A percentile compares a stretch with the other conserved stretches of the same genome.
Conservation (phyloP, 1,140 invertebrate species). For the Magallana ariakensis region DNA sequence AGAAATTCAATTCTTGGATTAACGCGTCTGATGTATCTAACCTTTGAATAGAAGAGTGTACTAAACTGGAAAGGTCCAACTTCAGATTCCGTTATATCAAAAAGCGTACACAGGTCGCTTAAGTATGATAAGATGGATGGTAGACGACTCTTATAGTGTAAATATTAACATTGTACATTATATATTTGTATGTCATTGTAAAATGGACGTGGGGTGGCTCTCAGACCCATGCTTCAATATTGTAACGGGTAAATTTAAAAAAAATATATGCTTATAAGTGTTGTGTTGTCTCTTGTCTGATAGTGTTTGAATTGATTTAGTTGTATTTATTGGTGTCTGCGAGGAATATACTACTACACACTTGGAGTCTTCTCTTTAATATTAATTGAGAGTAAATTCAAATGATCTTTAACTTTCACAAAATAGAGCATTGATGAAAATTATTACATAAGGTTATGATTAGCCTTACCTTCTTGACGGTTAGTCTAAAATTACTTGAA, state of each 20-base stretch:
- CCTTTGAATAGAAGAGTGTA: constrained; percentile 13
- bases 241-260: constrained; percentile 17
- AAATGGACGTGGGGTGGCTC: constrained; percentile 27
- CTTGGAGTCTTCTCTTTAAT: no score
- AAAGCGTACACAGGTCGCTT: not conserved
- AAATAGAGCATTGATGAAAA: no score
- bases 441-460: no score
- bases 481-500: no score
- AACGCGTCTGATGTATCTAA: constrained; percentile 13
- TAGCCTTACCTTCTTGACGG: no score
- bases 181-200: not conserved
- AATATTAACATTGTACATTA: constrained; percentile 8
- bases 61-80: constrained; percentile 21
- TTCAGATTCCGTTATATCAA: constrained; percentile 12
- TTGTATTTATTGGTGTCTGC: no score
- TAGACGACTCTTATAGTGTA: constrained; percentile 35
- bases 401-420: no score
- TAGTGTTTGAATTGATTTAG: no score
- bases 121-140: constrained; percentile 18
- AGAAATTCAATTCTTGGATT: constrained; percentile 48
- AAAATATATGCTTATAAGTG: not conserved
- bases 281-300: no score
- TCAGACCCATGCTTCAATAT: not conserved
- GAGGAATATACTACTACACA: no score
- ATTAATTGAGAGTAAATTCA: no score